Evolutionary conservation across 2,797 vertebrate species (phyloP).

Genomic region (Sphaeramia orbicularis): DNA sequence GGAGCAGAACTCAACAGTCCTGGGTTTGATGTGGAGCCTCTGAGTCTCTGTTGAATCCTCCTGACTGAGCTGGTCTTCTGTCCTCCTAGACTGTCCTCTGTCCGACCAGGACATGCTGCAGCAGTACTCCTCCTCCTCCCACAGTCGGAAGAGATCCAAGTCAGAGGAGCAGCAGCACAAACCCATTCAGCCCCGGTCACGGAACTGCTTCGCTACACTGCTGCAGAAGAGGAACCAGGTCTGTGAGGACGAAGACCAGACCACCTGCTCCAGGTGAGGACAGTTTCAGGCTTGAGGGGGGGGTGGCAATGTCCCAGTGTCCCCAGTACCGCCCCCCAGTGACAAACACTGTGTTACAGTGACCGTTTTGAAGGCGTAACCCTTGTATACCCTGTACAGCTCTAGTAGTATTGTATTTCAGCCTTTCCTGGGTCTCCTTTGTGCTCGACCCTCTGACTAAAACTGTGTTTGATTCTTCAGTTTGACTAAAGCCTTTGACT

Average conservation of each 20-base stretch:
- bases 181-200: conserved; percentile 50
- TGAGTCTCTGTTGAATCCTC: too few relatives aligned
- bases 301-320: too few relatives aligned
- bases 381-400: too few relatives aligned
- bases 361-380: too few relatives aligned
- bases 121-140: conserved; percentile 89
- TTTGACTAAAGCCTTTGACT: too few relatives aligned
- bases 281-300: too few relatives aligned
- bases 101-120: conserved; percentile 90
- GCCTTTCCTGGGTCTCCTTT: too few relatives aligned
- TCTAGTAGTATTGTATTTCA: too few relatives aligned
- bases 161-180: conserved; percentile 37
- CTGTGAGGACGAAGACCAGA: conserved; percentile 76
- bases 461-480: too few relatives aligned
- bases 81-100: conserved; percentile 77
- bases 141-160: conserved; percentile 85
- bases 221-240: conserved; percentile 88
- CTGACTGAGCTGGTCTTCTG: conserved; percentile 64
- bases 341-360: too few relatives aligned
- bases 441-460: too few relatives aligned
- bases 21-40: conserved; percentile 83
- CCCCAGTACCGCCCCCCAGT: too few relatives aligned
- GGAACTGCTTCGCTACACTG: conserved; percentile 91
- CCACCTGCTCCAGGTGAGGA: conserved; percentile 91
- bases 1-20: neutral